Percentiles rank a stretch among this genome's conserved stretches.
These are phyloP conservation scores for Zaprionus ornatus DNA, from an alignment of 1,140 invertebrate genomes.

Conservation along the genomic window DNA sequence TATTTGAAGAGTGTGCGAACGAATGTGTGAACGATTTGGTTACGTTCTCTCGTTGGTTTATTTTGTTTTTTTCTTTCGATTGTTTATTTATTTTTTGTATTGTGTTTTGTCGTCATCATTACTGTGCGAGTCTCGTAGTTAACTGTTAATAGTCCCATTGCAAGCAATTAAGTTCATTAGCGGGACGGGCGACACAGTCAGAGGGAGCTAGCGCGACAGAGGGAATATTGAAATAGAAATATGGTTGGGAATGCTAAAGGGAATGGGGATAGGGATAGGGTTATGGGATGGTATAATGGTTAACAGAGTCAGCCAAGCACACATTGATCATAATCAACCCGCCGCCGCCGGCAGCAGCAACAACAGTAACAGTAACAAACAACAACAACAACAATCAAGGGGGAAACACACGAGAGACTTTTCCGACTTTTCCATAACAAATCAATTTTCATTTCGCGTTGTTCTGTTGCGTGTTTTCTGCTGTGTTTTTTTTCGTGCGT, in stretches of 20 bases:
- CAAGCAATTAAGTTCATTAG: slow-evolving; percentile 69
- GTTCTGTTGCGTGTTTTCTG: slow-evolving; percentile 40
- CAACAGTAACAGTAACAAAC: slow-evolving; percentile 16
- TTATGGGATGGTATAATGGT: slow-evolving; percentile 11
- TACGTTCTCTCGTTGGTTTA: slow-evolving; percentile 24
- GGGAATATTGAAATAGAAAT: background rate
- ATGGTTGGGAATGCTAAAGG: background rate
- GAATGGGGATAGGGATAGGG: slow-evolving; percentile 2
- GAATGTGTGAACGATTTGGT: slow-evolving; percentile 65
- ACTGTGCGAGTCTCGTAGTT: slow-evolving; percentile 35
- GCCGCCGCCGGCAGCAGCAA: slow-evolving; percentile 11
- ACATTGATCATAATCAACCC: slow-evolving; percentile 54
- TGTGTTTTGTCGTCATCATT: slow-evolving; percentile 27
- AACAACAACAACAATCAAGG: slow-evolving; percentile 1
- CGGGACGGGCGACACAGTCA: slow-evolving; percentile 6
- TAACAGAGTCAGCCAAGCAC: slow-evolving; percentile 17
- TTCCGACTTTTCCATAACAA: slow-evolving; percentile 53
- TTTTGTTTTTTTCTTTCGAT: background rate
- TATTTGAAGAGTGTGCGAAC: slow-evolving; percentile 50
- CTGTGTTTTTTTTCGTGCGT: slow-evolving; percentile 24
- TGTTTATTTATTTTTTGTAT: background rate
- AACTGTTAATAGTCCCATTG: slow-evolving; percentile 68
- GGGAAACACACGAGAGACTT: slow-evolving; percentile 23
- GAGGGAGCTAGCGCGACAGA: background rate
- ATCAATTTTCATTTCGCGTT: slow-evolving; percentile 57